Evolutionary conservation across 1,140 invertebrate genomes (phyloP).

Genomic region (Caerostris extrusa): DNA sequence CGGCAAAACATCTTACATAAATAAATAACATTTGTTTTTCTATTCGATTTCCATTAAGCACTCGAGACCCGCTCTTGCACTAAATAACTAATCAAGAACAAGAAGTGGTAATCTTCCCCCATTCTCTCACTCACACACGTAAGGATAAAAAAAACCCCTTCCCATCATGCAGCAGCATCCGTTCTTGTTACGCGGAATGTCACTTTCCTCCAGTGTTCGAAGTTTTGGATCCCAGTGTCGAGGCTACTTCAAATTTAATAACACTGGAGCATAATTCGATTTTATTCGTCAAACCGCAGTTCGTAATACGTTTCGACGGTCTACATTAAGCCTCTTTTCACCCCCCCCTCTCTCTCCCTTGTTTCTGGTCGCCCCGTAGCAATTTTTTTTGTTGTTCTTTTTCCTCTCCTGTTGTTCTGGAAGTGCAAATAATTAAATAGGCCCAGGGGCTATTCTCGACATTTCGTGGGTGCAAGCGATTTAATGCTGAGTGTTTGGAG

Average conservation of each 20-base stretch:
- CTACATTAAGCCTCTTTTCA: slow-evolving; percentile 57
- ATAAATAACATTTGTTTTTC: not conserved
- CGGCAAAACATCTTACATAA: not conserved
- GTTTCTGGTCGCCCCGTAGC: not conserved
- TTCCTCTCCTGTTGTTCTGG: not conserved
- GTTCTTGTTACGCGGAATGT: slow-evolving; percentile 62
- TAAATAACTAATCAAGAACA: slow-evolving; percentile 31
- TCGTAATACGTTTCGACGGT: slow-evolving; percentile 62
- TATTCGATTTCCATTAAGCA: not conserved
- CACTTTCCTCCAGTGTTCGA: slow-evolving; percentile 23
- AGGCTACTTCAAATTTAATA: slow-evolving; percentile 75
- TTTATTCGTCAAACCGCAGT: slow-evolving; percentile 74
- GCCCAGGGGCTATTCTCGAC: slow-evolving; percentile 64
- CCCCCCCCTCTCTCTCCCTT: not conserved
- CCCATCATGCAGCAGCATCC: slow-evolving; percentile 41
- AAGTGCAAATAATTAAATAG: slow-evolving; percentile 76
- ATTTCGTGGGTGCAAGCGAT: slow-evolving; percentile 49
- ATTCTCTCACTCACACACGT: not conserved
- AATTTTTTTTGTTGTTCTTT: slow-evolving; percentile 45
- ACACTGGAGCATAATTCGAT: slow-evolving; percentile 70
- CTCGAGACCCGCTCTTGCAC: not conserved
- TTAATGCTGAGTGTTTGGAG: slow-evolving; percentile 36
- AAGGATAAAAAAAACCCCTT: not conserved
- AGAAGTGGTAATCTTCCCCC: slow-evolving; percentile 21
- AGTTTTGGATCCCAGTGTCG: not conserved